phyloP scores from a whole-genome alignment of 2,888 invertebrate genomes.

The Euplexia lucipara region DNA sequence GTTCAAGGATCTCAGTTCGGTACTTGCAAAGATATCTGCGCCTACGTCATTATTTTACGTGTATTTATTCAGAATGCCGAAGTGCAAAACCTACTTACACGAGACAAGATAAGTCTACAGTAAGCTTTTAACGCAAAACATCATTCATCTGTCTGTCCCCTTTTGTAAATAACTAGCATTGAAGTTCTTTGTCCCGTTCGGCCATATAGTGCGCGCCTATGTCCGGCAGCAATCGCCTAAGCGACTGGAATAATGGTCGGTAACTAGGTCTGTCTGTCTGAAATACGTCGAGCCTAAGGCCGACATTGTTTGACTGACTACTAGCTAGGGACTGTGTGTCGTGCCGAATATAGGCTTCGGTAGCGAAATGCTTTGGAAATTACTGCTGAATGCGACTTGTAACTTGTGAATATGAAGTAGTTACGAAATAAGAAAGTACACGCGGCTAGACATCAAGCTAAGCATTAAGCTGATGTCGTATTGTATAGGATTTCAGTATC shows the following conservation, averaged over 20 bases:
- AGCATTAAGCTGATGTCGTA: too few species aligned
- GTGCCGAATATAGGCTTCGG: background rate
- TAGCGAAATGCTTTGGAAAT: background rate
- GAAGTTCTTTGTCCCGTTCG: constrained; percentile 15
- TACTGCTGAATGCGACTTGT: background rate
- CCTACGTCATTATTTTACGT: too few species aligned
- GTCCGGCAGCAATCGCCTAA: constrained; percentile 10
- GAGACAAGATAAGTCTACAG: background rate
- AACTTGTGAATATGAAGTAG: background rate
- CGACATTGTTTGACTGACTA: constrained; percentile 8
- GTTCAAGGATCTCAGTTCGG: too few species aligned
- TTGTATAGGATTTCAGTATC: too few species aligned
- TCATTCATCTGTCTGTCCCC: background rate
- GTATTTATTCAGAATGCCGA: too few species aligned
- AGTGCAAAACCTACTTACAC: too few species aligned
- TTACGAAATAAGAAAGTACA: too few species aligned
- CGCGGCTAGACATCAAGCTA: too few species aligned
- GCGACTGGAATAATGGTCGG: constrained; percentile 19
- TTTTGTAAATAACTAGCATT: background rate
- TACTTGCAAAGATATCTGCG: too few species aligned
- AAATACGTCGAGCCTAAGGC: constrained; percentile 8
- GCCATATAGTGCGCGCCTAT: background rate
- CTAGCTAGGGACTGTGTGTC: background rate
- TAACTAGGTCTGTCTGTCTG: constrained; percentile 35
- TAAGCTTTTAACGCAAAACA: background rate